Evolutionary conservation across 2,113 vertebrate genomes (phyloP), one percentile per base, ranked within the genome.

Genomic region (Bungarus multicinctus): DNA sequence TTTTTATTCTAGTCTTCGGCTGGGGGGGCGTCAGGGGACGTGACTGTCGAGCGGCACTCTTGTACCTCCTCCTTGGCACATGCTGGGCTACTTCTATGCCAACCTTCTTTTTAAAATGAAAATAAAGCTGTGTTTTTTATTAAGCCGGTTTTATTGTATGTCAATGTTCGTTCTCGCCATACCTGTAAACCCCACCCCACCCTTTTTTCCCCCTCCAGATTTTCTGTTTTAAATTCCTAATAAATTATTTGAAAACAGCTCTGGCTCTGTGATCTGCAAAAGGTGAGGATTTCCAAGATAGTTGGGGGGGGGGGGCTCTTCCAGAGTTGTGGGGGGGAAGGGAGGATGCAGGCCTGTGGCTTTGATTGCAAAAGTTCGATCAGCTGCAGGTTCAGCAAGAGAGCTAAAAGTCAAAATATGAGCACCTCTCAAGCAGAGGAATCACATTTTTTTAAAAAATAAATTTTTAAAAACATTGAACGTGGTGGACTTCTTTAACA

Each of bases 191-290:
- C 39, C 30, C 11, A 11, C 60, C 98, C 20, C 30, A 1, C 12
- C 27, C 11, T 6, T 98, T 98, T 97, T 98, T 30, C 12, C 16
- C 16, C 16, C 16, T 97, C 97, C 98, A 98, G 97, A 98, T 97
- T 98, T 90, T 98, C 97, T 97, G 98, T 99, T 98, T 98, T 98
- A 98, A 99, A 98, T 99, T 99, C 98, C 98, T 99, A 99, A 99
- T 99, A 99, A 99, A 99, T 99, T 99, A 99, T 99, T 99, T 98
- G 98, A 98, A 99, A 99, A 99, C 96, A 98, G 98, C 97, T 69
- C 92, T 54, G 45, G 93, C 85, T 94, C 74, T 96, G 54, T 96
- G 89, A 43, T 95, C 6, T 30, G 91, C 54, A 87, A 18, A 60
- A 27, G 30, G 47, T 10, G 58, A 0, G 0, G 89, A 18, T 2